Evolutionary conservation across 2,113 vertebrate species (phyloP).

Genomic region (human): GRCh38 chr9:6978001-6978500

Average conservation of each 20-base stretch:
- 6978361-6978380: not conserved
- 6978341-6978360: not conserved
- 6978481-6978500: not conserved
- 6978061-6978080: not conserved
- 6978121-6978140: not conserved
- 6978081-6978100: not conserved
- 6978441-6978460: too few relatives aligned
- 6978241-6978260: not conserved
- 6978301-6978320: not conserved
- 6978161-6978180: not conserved
- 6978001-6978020: not conserved
- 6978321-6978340: not conserved
- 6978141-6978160: not conserved
- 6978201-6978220: not conserved
- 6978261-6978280: not conserved
- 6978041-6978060: not conserved
- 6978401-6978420: not conserved
- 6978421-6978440: not conserved
- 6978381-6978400: not conserved
- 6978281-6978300: not conserved
- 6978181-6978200: not conserved
- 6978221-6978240: not conserved
- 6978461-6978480: too few relatives aligned
- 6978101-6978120: not conserved
- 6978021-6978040: not conserved